Conservation (phyloP, 2,888 invertebrate species). For the Polietes domitor region DNA sequence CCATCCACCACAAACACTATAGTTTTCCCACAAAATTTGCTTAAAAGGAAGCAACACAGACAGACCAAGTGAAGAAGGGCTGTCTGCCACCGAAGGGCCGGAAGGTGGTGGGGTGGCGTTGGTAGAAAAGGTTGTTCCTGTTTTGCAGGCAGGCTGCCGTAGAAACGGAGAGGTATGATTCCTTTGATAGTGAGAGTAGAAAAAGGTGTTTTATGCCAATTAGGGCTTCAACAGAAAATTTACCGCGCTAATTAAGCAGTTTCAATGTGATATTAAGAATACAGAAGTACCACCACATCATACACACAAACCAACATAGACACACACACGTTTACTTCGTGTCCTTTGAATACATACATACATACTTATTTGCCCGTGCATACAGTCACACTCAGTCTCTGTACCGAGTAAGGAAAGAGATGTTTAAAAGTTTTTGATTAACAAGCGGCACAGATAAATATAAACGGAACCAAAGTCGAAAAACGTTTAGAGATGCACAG, state of each 20-base stretch:
- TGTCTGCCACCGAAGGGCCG: neutral
- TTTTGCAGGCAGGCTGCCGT: neutral
- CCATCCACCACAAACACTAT: neutral
- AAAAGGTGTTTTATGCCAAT: conserved; percentile 31
- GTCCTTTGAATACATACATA: conserved; percentile 5
- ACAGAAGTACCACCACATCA: neutral
- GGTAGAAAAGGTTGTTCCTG: neutral
- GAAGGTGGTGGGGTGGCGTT: neutral
- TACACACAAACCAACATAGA: neutral
- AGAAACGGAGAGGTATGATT: neutral
- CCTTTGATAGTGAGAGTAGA: neutral
- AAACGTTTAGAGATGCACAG: neutral
- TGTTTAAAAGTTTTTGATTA: neutral
- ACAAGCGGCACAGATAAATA: neutral
- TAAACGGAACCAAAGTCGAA: neutral
- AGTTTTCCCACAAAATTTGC: neutral
- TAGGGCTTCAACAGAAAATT: conserved; percentile 24
- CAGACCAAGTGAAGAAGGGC: neutral
- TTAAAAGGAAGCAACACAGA: conserved; percentile 3
- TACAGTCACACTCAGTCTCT: too few species aligned
- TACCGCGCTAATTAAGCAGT: conserved; percentile 36
- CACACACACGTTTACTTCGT: neutral
- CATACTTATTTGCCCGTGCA: too few species aligned
- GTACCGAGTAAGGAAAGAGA: too few species aligned
- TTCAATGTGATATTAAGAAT: conserved; percentile 33